Percentiles rank a stretch among this genome's conserved stretches.
phyloP scores from a whole-genome alignment of 2,797 vertebrate genomes.

The Orientallactaga sibirica region DNA sequence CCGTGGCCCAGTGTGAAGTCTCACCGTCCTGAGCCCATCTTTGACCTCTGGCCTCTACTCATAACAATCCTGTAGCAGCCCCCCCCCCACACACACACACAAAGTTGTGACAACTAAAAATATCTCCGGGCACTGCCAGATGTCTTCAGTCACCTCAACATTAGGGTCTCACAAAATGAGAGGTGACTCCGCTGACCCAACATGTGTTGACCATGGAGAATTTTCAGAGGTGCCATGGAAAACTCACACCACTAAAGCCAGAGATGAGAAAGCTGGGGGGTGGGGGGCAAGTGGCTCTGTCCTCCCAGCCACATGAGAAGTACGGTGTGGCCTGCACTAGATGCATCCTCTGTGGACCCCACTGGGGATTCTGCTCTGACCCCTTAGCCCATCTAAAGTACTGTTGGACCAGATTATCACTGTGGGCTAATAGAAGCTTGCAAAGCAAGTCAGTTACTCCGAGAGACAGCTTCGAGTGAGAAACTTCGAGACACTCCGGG shows the following conservation, averaged over 20 bases:
- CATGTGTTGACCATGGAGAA: neutral
- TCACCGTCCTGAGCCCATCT: neutral
- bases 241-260: neutral
- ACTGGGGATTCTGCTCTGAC: fast-evolving
- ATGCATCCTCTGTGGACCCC: neutral
- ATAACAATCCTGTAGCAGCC: neutral
- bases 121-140: neutral
- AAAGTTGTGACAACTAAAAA: neutral
- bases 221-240: neutral
- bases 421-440: no score
- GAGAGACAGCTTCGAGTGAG: neutral
- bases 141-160: neutral
- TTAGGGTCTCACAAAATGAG: neutral
- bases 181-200: fast-evolving
- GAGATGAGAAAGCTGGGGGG: neutral
- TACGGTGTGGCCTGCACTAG: neutral
- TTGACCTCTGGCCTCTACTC: no score
- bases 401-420: neutral
- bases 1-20: neutral
- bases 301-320: neutral
- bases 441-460: neutral
- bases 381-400: neutral
- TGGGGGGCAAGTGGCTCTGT: neutral
- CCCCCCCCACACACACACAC: neutral
- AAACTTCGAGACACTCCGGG: neutral